A percentile compares a stretch with the other conserved stretches of the same genome.
phyloP scores from a whole-genome alignment of 2,113 vertebrate genomes.

The Axis porcinus region DNA sequence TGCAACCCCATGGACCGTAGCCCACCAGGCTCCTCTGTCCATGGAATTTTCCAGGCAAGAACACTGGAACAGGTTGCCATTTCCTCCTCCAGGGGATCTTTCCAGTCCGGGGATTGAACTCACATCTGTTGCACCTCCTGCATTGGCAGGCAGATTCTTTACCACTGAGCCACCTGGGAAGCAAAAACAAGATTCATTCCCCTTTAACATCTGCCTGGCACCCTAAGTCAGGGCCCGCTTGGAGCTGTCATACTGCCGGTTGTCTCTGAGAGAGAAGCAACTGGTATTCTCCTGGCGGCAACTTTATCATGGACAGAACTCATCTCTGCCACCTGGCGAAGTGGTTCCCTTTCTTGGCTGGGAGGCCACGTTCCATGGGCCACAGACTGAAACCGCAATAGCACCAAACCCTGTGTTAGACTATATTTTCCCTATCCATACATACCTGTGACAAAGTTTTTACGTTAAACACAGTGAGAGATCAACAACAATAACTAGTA shows the following conservation, averaged over 20 bases:
- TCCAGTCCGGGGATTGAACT: fast-evolving
- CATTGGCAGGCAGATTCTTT: neutral
- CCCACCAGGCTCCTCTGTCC: neutral
- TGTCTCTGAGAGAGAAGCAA: neutral
- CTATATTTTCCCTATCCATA: neutral
- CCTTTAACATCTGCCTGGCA: fast-evolving
- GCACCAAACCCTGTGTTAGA: neutral
- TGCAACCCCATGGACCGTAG: neutral
- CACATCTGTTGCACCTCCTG: neutral
- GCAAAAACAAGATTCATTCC: neutral
- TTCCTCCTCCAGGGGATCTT: neutral
- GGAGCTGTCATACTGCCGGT: fast-evolving
- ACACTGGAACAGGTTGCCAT: neutral
- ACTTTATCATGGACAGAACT: fast-evolving
- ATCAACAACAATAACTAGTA: neutral
- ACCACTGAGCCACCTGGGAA: neutral
- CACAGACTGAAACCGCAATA: neutral
- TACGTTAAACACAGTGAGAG: neutral
- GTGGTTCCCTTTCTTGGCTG: neutral
- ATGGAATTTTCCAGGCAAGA: neutral
- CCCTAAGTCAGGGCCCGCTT: neutral
- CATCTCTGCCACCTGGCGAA: neutral
- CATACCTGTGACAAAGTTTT: neutral
- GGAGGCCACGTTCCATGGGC: neutral
- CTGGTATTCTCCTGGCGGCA: fast-evolving